Evolutionary conservation across 2,113 vertebrate species (phyloP).

Genomic region (Rallus limicola): DNA sequence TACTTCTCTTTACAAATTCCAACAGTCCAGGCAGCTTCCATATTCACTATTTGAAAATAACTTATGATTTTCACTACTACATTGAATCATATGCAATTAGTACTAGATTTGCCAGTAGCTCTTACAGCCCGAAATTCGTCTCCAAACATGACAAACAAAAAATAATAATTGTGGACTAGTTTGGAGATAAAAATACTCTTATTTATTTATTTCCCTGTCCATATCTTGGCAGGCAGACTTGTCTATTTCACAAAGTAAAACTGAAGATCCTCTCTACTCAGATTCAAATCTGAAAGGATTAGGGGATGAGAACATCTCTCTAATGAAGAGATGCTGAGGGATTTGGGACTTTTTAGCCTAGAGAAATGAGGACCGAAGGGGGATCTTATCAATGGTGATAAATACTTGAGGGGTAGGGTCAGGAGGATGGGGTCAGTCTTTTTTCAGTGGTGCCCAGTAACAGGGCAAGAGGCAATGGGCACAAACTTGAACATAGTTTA

Average conservation of each 20-base stretch:
- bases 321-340: too few relatives aligned
- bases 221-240: not conserved
- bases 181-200: not conserved
- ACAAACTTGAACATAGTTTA: too few relatives aligned
- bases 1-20: not conserved
- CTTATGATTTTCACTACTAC: not conserved
- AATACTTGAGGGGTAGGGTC: too few relatives aligned
- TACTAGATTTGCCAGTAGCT: not conserved
- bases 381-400: too few relatives aligned
- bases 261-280: not conserved
- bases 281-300: not conserved
- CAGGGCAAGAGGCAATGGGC: too few relatives aligned
- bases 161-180: not conserved
- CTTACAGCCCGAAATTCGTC: not conserved
- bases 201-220: not conserved
- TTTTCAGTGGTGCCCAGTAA: too few relatives aligned
- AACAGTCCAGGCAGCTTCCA: not conserved
- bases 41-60: not conserved
- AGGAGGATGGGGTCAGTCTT: too few relatives aligned
- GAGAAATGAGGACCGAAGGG: too few relatives aligned
- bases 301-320: too few relatives aligned
- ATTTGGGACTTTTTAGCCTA: too few relatives aligned
- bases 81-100: not conserved
- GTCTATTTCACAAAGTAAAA: not conserved
- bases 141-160: not conserved